Percentiles rank a stretch among this genome's conserved stretches.
Conservation (phyloP, 2,113 vertebrate genomes). For the Heliornis fulica region DNA sequence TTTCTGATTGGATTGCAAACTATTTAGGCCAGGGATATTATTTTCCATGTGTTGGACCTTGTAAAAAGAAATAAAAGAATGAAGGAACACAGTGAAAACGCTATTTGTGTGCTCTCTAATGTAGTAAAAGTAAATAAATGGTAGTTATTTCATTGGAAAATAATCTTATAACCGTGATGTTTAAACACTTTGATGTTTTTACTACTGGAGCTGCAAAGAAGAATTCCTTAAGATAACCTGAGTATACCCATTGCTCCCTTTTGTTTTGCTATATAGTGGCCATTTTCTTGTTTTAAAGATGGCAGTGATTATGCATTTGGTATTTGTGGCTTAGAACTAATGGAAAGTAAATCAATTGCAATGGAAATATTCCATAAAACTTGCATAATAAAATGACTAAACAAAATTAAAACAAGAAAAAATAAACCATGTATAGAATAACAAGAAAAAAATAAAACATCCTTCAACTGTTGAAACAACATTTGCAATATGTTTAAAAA, state of each 20-base stretch:
- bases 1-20: neutral
- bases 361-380: conserved; percentile 31
- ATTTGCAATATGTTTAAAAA: conserved; percentile 39
- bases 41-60: neutral
- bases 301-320: neutral
- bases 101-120: neutral
- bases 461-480: neutral
- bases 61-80: no score
- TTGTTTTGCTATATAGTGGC: neutral
- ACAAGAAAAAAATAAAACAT: neutral
- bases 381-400: conserved; percentile 27
- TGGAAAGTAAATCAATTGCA: conserved; percentile 9
- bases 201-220: neutral
- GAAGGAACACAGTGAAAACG: neutral
- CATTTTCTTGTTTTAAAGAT: neutral
- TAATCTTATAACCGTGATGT: neutral
- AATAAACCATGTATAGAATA: neutral
- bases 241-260: neutral
- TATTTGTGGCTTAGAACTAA: conserved; percentile 9
- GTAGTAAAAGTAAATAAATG: neutral
- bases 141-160: neutral
- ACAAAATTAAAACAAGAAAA: conserved; percentile 27
- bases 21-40: neutral
- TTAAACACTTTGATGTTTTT: neutral
- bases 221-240: neutral